These are phyloP conservation scores for Tringa solitaria DNA, from an alignment of 2,113 vertebrate genomes.

Conservation along the genomic window DNA sequence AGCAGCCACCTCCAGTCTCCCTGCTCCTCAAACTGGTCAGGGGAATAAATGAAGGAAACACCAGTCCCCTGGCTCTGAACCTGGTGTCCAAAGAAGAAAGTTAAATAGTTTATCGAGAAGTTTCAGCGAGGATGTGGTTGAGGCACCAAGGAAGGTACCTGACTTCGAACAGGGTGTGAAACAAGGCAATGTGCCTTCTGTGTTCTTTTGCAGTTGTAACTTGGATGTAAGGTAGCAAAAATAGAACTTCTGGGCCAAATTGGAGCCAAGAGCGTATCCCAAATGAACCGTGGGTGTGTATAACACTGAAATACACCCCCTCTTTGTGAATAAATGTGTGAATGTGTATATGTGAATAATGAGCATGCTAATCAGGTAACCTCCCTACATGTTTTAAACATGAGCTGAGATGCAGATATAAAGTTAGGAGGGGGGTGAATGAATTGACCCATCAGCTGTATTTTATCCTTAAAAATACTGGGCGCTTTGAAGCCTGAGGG, in stretches of 20 bases:
- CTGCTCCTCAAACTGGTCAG: background rate
- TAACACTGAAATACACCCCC: background rate
- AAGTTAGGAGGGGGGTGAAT: background rate
- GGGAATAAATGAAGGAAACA: accelerated
- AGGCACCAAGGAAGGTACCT: background rate
- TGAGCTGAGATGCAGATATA: background rate
- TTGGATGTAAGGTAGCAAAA: background rate
- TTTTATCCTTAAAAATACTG: background rate
- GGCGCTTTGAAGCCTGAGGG: background rate
- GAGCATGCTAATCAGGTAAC: background rate
- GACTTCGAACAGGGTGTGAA: background rate
- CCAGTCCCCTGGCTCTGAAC: accelerated
- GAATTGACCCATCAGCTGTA: background rate
- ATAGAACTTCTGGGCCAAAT: background rate
- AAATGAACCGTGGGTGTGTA: background rate
- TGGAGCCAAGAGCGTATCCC: background rate
- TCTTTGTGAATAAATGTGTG: background rate
- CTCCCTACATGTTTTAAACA: background rate
- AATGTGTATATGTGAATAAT: background rate
- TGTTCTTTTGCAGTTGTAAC: background rate
- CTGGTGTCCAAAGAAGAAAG: background rate
- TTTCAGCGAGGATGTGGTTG: background rate
- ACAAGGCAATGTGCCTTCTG: background rate
- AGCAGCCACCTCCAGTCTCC: background rate
- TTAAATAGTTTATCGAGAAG: background rate